Evolutionary conservation across 2,797 vertebrate genomes (phyloP), one percentile per base, ranked within the genome.

Genomic region (Amazona finschi): DNA sequence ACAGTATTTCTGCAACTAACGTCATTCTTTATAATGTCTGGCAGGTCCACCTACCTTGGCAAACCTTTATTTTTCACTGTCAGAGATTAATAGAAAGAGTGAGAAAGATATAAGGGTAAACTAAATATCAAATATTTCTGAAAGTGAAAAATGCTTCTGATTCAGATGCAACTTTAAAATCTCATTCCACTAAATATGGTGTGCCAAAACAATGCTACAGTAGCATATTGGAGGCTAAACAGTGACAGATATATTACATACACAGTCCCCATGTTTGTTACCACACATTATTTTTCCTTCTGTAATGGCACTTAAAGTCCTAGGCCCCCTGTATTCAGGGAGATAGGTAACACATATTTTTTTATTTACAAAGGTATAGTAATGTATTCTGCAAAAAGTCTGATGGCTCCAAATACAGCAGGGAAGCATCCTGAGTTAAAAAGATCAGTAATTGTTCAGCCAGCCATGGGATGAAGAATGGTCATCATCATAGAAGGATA

Each of bases 171-270:
- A n/a, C 17, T 72, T 70, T 50, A 58, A 93, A 60, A 65, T 36
- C 39, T 17, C n/a, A 36, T 50, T 71, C 28, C 8, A 25, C n/a
- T 28, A 22, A 84, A 90, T 38, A 72, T 2, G 3, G 3, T 12
- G 4, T 55, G 30, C 9, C 53, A 81, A 64, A 81, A 58, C 3
- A 22, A 49, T 74, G 30, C 20, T 47, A 3, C 15, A 8, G 25
- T n/a, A 43, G 20, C 4, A 41, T 2, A 1, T 0, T 19, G 16
- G n/a, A 58, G 24, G 30, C 44, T 67, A 28, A 87, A 43, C 1
- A 0, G 46, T 24, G 15, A 27, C 1, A 3, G 4, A 20, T 24
- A 25, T 15, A 19, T 16, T 0, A 4, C 41, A 11, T 4, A 8
- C 12, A 10, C 18, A 44, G 38, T 17, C 24, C 52, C 21, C 11